A percentile compares a stretch with the other conserved stretches of the same genome.
Evolutionary conservation across 2,113 vertebrate species (phyloP).

Genomic region (Psammodynastes pulverulentus): DNA sequence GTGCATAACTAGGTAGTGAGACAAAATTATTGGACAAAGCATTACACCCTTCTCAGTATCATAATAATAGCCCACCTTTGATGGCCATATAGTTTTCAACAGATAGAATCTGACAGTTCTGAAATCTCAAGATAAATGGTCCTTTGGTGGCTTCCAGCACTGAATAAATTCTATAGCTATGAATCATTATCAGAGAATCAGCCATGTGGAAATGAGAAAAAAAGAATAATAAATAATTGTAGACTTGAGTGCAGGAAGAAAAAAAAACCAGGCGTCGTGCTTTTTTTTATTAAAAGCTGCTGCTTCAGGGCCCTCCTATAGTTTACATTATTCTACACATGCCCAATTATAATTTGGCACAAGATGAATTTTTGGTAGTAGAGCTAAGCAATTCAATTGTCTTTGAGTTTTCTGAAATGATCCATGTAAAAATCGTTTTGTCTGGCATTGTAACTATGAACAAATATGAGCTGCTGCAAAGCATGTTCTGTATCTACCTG

Average conservation of each 20-base stretch:
- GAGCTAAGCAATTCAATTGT: background rate
- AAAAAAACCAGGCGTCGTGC: constrained; percentile 38
- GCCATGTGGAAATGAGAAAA: constrained; percentile 46
- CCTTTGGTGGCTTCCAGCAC: constrained; percentile 29
- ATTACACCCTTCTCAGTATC: background rate
- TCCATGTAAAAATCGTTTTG: background rate
- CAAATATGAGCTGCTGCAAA: background rate
- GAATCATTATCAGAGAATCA: constrained; percentile 55
- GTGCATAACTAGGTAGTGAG: background rate
- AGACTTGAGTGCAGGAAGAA: constrained; percentile 14
- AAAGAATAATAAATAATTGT: constrained; percentile 41
- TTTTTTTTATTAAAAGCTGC: constrained; percentile 46
- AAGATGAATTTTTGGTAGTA: constrained; percentile 29
- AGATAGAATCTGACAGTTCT: constrained; percentile 15
- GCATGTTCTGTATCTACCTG: background rate
- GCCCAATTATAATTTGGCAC: constrained; percentile 28
- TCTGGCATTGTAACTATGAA: background rate
- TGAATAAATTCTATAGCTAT: constrained; percentile 10
- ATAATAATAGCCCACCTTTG: background rate
- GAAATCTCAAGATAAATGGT: constrained; percentile 30
- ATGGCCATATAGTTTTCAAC: background rate
- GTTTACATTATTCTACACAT: constrained; percentile 41
- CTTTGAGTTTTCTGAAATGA: background rate
- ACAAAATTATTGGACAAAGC: background rate
- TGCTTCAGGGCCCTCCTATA: constrained; percentile 38